phyloP scores from a whole-genome alignment of 2,888 invertebrate genomes.

The Acanthosepion esculentum region DNA sequence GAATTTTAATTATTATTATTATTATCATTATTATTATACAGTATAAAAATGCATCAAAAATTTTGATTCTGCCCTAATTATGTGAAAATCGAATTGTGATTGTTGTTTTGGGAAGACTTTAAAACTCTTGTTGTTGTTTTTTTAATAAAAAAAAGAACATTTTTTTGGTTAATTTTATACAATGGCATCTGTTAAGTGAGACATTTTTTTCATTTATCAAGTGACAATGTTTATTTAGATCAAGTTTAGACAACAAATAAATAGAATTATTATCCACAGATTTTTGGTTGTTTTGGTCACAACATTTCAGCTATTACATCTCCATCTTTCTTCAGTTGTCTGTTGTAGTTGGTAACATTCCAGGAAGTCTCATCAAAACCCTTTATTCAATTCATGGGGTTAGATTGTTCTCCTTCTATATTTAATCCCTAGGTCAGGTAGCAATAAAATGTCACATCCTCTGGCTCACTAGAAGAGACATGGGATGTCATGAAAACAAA shows the following conservation, averaged over 20 bases:
- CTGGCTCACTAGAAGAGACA: no score
- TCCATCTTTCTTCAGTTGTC: no score
- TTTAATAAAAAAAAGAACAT: background rate
- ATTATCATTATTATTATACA: background rate
- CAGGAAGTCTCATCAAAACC: no score
- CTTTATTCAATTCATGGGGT: no score
- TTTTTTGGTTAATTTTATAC: background rate
- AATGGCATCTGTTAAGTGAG: background rate
- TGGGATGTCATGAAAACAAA: no score
- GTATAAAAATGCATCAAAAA: background rate
- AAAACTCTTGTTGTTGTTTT: background rate
- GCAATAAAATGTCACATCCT: no score
- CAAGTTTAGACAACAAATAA: background rate
- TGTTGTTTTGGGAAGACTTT: background rate
- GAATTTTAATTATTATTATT: background rate
- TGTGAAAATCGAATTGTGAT: conserved; percentile 33
- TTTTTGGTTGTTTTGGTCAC: no score
- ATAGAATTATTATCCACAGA: background rate
- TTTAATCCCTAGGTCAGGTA: no score
- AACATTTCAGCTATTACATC: no score
- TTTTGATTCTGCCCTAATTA: background rate
- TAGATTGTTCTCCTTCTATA: no score
- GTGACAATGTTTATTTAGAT: background rate
- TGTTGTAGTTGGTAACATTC: no score
- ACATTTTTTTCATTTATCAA: background rate